Conservation (phyloP, 2,797 vertebrate species). For the Phoxinus dragarum region DNA sequence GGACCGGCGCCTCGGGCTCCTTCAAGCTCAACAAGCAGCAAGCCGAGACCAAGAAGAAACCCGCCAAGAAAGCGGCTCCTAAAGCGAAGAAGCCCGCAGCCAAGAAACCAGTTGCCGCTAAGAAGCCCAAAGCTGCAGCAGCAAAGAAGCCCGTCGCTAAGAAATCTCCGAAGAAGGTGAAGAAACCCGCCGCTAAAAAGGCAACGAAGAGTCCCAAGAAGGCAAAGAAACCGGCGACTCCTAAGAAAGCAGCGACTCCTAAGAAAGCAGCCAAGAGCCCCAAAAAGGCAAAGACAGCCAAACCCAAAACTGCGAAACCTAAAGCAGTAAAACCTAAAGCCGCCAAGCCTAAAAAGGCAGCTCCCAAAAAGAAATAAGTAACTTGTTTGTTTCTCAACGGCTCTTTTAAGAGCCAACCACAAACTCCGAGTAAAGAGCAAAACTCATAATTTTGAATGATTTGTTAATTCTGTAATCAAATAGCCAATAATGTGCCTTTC, state of each 20-base stretch:
- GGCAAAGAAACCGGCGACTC: too few relatives aligned
- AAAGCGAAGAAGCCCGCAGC: slow-evolving; percentile 41
- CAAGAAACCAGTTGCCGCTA: neutral
- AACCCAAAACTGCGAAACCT: slow-evolving; percentile 60
- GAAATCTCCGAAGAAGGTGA: slow-evolving; percentile 49
- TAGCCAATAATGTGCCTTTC: too few relatives aligned
- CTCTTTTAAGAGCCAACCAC: slow-evolving; percentile 57
- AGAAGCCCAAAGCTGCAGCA: slow-evolving; percentile 17
- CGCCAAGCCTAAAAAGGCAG: slow-evolving; percentile 24
- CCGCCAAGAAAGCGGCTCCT: too few relatives aligned
- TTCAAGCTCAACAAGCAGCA: too few relatives aligned
- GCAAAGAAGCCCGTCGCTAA: slow-evolving; percentile 60
- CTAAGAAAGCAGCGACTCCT: neutral
- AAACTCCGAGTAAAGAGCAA: neutral
- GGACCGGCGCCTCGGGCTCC: too few relatives aligned
- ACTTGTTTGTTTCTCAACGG: neutral
- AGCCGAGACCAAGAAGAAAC: too few relatives aligned
- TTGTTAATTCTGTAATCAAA: too few relatives aligned
- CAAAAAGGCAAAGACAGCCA: slow-evolving; percentile 6
- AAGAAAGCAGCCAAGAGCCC: neutral
- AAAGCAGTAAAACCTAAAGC: neutral
- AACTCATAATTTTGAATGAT: too few relatives aligned
- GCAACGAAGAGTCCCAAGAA: slow-evolving; percentile 1
- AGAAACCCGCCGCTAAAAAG: slow-evolving; percentile 41
- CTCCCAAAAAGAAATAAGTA: slow-evolving; percentile 38